Base-by-base conservation (phyloP, 2,888 invertebrate species). In the Agonopterix arenella region DNA sequence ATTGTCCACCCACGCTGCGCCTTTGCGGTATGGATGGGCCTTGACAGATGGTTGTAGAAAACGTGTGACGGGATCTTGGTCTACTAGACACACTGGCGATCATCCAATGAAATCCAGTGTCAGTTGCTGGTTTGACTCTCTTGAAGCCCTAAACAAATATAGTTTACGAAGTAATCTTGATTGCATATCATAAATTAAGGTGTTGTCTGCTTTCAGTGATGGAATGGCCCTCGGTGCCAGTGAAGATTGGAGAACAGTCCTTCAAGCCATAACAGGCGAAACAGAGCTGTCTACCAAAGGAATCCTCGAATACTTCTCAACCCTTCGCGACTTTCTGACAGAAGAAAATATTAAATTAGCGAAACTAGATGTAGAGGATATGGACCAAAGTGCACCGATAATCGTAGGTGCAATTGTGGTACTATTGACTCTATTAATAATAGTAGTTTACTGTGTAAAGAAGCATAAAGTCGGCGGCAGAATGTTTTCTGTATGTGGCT, bases 141-240 rank as follows among this genome's bases (percentile, higher is more conserved):
- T 18, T 18, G 18, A 18, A 18, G 18, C 2, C 18, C 18, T 18
- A 2, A 18, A 18, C 18, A 1, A 18, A 18, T 2, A 18, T 18
- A 18, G 4, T 3, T 18, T 4, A 18, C 2, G 4, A 18, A 18
- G 13, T 13, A 13, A 18, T 4, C 28, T 28, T 28, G 28, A 28
- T 7, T 1, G 28, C 1, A 28, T 28, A 28, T 28, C 7, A 28
- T 28, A 1, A 28, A 28, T 28, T 28, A 4, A 28, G 1, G 2
- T 1, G 4, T 40, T 40, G 40, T 40, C 0, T 43, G 8, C 68
- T 83, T 64, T 42, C 68, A 91, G 89, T 16, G 68, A 77, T 16
- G 89, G 88, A 1, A 89, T 88, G 88, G 70, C 84, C 1, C 69
- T 86, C 11, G 89, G 89, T 1, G 86, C 88, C 0, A 85, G 85